Percentiles rank a stretch among this genome's conserved stretches.
phyloP scores from a whole-genome alignment of 1,140 invertebrate species.

The Drosophila erecta region DNA sequence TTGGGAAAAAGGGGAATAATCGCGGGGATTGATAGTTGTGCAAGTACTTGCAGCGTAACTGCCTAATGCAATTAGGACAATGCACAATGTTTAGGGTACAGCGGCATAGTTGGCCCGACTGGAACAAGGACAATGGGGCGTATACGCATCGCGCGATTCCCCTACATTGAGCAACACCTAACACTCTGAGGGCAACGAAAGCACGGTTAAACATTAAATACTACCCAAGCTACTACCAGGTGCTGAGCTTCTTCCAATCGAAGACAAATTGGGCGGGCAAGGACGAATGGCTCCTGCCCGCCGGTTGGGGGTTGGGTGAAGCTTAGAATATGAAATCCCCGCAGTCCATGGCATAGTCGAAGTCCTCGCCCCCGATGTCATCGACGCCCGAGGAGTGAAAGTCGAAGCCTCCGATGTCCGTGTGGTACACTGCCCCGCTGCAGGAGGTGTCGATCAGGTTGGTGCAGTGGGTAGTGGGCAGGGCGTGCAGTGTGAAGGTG shows the following conservation, averaged over 20 bases:
- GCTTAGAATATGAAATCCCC: slow-evolving; percentile 88
- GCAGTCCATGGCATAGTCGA: slow-evolving; percentile 87
- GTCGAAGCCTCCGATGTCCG: slow-evolving; percentile 86
- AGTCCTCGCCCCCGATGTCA: slow-evolving; percentile 86
- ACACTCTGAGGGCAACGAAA: slow-evolving; percentile 27
- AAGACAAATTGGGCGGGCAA: slow-evolving; percentile 7
- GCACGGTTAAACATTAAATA: slow-evolving; percentile 26
- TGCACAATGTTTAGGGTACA: slow-evolving; percentile 8
- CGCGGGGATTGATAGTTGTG: background rate
- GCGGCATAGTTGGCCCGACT: background rate
- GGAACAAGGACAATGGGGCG: slow-evolving; percentile 28
- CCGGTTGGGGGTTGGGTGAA: slow-evolving; percentile 35
- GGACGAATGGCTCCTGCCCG: slow-evolving; percentile 7
- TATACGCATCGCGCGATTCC: slow-evolving; percentile 31
- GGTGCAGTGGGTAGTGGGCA: slow-evolving; percentile 87
- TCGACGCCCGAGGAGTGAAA: slow-evolving; percentile 86
- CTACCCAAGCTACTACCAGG: slow-evolving; percentile 40
- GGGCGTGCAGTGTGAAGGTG: slow-evolving; percentile 87
- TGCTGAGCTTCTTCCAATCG: slow-evolving; percentile 8
- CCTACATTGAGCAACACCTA: slow-evolving; percentile 26
- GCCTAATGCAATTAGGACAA: slow-evolving; percentile 20
- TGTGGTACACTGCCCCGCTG: slow-evolving; percentile 86
- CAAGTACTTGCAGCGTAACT: slow-evolving; percentile 13
- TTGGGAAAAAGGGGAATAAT: background rate
- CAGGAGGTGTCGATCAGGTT: slow-evolving; percentile 86